Base-by-base conservation (phyloP, 2,113 vertebrate species). In the Urocitellus parryii region DNA sequence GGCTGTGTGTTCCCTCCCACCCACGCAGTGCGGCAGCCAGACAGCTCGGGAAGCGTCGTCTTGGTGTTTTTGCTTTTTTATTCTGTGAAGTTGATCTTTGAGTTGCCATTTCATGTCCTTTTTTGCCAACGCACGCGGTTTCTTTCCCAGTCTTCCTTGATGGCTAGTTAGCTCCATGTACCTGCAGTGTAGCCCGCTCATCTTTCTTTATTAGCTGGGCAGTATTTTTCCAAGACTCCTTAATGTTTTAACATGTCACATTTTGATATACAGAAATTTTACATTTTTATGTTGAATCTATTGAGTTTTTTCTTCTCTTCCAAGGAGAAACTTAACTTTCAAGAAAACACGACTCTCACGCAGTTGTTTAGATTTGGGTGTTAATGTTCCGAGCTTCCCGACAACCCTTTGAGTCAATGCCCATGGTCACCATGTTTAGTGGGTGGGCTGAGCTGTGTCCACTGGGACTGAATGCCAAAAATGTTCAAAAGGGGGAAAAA, bases 11-110 rank as follows among this genome's bases (percentile, higher is more conserved):
- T 39, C 22, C 25, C 5, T 4, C 11, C 37, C 17, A 5, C 42
- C 5, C 8, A 20, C 4, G 2, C 0, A 0, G 67, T 2, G 18
- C 51, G 14, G 4, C 16, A n/a, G 18, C 32, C 20, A n/a, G 61
- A 45, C 48, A 70, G 2, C 20, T 6, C 4, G 39, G n/a, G 17
- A 17, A 39, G 25, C 0, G 3, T 5, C 45, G 45, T 45, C 45
- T 9, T 45, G 8, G 45, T 45, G 45, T 45, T 9, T 45, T 45
- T 45, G 45, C 45, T 45, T 72, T 32, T 78, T 27, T 32, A n/a
- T 37, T 20, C 37, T 74, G n/a, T 42, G 6, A 12, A 34, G 42
- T 16, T 8, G 48, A 27, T 12, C 42, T 73, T 78, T 39, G 20
- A n/a, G 37, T 29, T 18, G 6, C 5, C 13, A 18, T 12, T 39